Base-by-base conservation (phyloP, 2,888 invertebrate species). In the Altica lythri region DNA sequence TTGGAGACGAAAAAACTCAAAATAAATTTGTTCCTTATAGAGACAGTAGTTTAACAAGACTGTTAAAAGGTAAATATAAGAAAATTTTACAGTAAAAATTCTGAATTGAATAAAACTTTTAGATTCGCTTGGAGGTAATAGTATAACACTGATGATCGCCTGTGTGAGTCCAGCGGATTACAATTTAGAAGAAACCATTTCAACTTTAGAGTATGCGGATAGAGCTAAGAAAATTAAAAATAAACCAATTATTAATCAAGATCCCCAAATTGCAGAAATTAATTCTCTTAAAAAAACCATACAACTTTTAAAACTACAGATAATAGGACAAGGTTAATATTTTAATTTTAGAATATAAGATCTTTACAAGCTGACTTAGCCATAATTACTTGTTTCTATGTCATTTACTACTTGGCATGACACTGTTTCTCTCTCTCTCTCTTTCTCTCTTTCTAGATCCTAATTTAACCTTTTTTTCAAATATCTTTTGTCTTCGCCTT, bases 41-140 rank as follows among this genome's bases (percentile, higher is more conserved):
- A 43, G 95, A 96, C 67, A 94, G 95, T 54, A 95, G 94, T 73
- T 79, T 97, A 1, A 97, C 97, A 0, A 81, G 96, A 52, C 76
- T 97, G 6, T 77, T 97, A 37, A 95, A 96, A 81, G 88, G 88
- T 87, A 51, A 27, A 27, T 3, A 27, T 13, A 16, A 19, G 10
- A 25, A 10, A 46, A 35, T 27, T 4, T 16, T 22, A 16, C 6
- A 30, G n/a, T n/a, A n/a, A n/a, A n/a, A n/a, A n/a, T n/a, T 40
- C 19, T 17, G 18, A 22, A n/a, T 19, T 49, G 16, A 32, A 49
- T 22, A 8, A 22, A 22, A 6, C 8, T 65, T 75, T 45, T 75
- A 89, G 95, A 95, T 80, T 95, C 95, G 4, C 80, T 96, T 5
- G 96, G 96, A 10, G 96, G 96, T 0, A 96, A 95, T 72, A 94